Percentiles rank a stretch among this genome's conserved stretches.
Evolutionary conservation across 2,113 vertebrate species (phyloP).

Genomic region (Trogon surrucura): DNA sequence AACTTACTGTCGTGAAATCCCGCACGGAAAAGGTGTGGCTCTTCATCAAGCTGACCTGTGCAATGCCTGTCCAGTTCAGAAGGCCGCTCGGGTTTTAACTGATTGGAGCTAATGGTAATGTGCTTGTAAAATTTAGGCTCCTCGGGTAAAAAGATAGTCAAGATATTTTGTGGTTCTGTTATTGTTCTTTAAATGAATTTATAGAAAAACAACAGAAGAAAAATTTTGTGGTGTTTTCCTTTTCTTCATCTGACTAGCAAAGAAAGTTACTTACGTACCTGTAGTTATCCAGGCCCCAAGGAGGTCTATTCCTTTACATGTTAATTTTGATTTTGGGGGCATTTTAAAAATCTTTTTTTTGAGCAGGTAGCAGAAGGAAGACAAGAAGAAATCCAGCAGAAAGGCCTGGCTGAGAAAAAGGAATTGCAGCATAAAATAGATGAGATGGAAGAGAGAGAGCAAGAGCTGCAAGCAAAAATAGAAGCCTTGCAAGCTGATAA

Average conservation of each 20-base stretch:
- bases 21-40: background rate
- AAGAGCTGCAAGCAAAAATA: constrained; percentile 96
- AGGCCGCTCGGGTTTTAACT: background rate
- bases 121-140: background rate
- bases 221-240: rapidly evolving
- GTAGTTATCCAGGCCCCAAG: background rate
- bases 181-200: background rate
- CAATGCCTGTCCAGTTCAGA: background rate
- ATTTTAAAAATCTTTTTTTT: background rate
- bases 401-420: constrained; percentile 90
- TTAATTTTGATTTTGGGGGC: background rate
- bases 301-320: background rate
- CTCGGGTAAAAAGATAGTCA: background rate
- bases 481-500: constrained; percentile 98
- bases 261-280: background rate
- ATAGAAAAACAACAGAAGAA: background rate
- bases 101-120: background rate
- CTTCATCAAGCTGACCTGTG: background rate
- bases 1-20: background rate
- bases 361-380: constrained; percentile 88
- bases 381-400: constrained; percentile 95
- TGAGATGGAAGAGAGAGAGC: constrained; percentile 99
- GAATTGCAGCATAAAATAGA: constrained; percentile 92
- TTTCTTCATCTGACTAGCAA: background rate
- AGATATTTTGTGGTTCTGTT: background rate